Conservation (phyloP, 2,888 invertebrate genomes). For the Agrochola lychnidis region DNA sequence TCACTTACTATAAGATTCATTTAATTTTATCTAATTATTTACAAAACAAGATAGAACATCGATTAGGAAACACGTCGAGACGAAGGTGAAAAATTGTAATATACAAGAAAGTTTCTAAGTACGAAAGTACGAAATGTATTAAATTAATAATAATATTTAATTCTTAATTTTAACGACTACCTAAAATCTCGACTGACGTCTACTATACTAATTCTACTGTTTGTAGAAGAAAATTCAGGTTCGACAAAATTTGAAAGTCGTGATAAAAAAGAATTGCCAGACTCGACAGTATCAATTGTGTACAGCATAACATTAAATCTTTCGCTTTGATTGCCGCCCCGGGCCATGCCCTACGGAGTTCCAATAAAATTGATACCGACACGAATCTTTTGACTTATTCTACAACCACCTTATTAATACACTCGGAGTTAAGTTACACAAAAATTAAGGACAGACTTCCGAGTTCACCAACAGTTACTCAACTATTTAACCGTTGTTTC, state of each 20-base stretch:
- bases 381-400: constrained; percentile 1
- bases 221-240: constrained; percentile 22
- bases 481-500: neutral
- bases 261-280: constrained; percentile 3
- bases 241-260: neutral
- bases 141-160: constrained; percentile 27
- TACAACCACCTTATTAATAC: neutral
- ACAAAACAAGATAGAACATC: constrained; percentile 54
- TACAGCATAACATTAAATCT: neutral
- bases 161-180: constrained; percentile 59
- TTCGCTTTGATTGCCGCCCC: constrained; percentile 19
- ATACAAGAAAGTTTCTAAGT: constrained; percentile 45
- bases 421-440: neutral
- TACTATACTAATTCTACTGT: constrained; percentile 18
- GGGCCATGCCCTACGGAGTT: neutral
- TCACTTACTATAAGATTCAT: constrained; percentile 59
- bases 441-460: neutral
- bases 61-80: constrained; percentile 56
- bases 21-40: constrained; percentile 59
- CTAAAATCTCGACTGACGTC: constrained; percentile 33
- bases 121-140: constrained; percentile 52
- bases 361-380: constrained; percentile 13
- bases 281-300: constrained; percentile 21
- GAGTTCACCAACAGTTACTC: neutral
- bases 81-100: constrained; percentile 34